Base-by-base conservation (phyloP, 1,140 invertebrate genomes). In the Cyphomyrmex costatus region DNA sequence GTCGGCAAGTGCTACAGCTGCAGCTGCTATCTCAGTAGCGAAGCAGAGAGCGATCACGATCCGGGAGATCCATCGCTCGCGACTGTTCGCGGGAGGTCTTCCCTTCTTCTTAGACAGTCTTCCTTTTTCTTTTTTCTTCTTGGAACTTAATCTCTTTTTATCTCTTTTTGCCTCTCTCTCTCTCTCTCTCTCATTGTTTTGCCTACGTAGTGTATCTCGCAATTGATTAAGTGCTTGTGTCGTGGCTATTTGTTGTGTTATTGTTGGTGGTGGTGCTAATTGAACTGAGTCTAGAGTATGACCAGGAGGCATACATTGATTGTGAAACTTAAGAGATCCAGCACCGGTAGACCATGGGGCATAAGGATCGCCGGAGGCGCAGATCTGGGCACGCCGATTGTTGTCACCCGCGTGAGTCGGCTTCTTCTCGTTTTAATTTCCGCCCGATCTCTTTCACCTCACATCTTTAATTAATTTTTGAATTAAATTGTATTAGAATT, bases 291-390 rank as follows among this genome's bases (percentile, higher is more conserved):
- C 19, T 89, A 90, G 89, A 95, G 91, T 88, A 95, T 95, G 95
- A 95, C 95, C 93, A 97, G 96, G 94, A 95, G 96, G 92, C 97
- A 97, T 91, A 97, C 97, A 91, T 96, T 98, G 92, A 96, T 97
- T 88, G 96, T 98, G 88, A 96, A 96, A 73, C 96, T 99, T 92
- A 96, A 96, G 92, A 96, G 98, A 90, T 97, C 98, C 91, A 96
- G 96, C 89, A 96, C 96, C 87, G 96, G 96, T 89, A 97, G 97
- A 89, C 97, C 98, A 89, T 99, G 98, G 98, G 98, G 98, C 68
- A 98, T 99, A 92, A 97, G 98, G 88, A 96, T 99, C 83, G 98
- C 98, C 87, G 98, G 98, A 90, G 98, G 98, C 86, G 96, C 97
- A 87, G 98, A 99, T 96, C 96, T 98, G 90, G 97, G 97, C 90